Percentiles rank a stretch among this genome's conserved stretches.
Evolutionary conservation across 2,797 vertebrate genomes (phyloP).

Genomic region (Tangara arthus): DNA sequence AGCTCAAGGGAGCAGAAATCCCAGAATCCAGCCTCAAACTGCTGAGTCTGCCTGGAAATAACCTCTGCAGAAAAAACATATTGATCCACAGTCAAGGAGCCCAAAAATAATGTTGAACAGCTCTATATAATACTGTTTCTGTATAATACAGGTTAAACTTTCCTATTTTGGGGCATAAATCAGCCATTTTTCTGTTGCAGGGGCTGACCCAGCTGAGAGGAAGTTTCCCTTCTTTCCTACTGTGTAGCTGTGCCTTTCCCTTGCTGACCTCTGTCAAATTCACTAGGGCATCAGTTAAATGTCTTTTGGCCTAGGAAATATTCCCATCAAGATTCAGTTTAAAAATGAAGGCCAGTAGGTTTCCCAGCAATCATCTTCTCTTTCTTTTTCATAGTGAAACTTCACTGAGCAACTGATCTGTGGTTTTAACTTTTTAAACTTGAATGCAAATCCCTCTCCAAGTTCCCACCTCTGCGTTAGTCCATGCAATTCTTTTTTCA

Average conservation of each 20-base stretch:
- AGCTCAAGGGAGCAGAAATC: slow-evolving; percentile 13
- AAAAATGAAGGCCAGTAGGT: not conserved
- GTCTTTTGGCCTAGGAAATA: not conserved
- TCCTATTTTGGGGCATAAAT: not conserved
- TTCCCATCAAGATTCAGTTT: not conserved
- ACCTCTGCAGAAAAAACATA: not conserved
- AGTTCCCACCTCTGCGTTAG: not conserved
- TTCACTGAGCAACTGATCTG: fast-evolving
- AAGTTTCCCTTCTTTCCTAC: not conserved
- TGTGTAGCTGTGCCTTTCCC: not conserved
- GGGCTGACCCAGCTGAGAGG: not conserved
- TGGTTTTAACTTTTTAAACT: not conserved
- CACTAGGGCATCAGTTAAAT: not conserved
- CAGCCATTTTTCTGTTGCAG: not conserved
- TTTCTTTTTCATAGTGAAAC: not conserved
- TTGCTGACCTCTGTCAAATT: not conserved
- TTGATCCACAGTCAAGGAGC: not conserved
- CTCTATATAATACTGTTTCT: not conserved
- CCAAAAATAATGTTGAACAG: not conserved
- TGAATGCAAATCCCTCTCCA: not conserved
- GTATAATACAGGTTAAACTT: not conserved
- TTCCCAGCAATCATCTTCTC: not conserved
- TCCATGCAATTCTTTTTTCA: not conserved
- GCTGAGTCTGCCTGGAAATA: not conserved
- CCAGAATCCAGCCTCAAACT: not conserved